phyloP scores from a whole-genome alignment of 2,888 invertebrate genomes.

The Drosophila mulleri region DNA sequence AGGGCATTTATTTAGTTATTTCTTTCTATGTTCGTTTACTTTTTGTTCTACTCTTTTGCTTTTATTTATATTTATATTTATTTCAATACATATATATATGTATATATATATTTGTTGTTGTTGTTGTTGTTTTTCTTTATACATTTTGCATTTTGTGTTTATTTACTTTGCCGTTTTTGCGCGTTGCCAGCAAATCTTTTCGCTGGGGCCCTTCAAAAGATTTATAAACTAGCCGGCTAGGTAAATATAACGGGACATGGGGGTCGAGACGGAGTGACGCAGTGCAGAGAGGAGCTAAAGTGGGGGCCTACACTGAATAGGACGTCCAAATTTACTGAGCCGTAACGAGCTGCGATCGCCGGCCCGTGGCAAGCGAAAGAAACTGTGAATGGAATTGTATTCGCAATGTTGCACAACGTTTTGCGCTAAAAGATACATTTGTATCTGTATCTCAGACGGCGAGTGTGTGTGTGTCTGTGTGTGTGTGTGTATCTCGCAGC shows the following conservation, averaged over 20 bases:
- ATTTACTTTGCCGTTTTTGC: constrained; percentile 78
- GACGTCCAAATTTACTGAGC: constrained; percentile 74
- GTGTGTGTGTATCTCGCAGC: constrained; percentile 61
- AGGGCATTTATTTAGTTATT: constrained; percentile 80
- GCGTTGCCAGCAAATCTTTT: constrained; percentile 51
- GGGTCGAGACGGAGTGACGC: no score
- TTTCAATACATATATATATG: neutral
- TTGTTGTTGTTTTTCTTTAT: constrained; percentile 6
- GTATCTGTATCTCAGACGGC: constrained; percentile 19
- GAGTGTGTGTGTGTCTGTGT: constrained; percentile 5
- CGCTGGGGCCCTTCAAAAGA: constrained; percentile 75
- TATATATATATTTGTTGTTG: constrained; percentile 27
- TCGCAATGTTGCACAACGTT: constrained; percentile 67
- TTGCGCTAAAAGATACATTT: constrained; percentile 50
- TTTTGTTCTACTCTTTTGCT: constrained; percentile 53
- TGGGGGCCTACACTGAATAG: constrained; percentile 27
- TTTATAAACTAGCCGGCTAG: constrained; percentile 69
- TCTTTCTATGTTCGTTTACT: constrained; percentile 63
- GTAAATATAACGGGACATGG: neutral
- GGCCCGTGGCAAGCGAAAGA: constrained; percentile 49
- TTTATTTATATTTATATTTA: constrained; percentile 31
- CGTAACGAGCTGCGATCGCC: constrained; percentile 72
- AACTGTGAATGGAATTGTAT: constrained; percentile 79
- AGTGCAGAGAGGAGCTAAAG: neutral
- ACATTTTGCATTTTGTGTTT: constrained; percentile 71